These are phyloP conservation scores for Alloscopus bannaensis DNA, from an alignment of 2,888 invertebrate genomes.

Conservation along the genomic window DNA sequence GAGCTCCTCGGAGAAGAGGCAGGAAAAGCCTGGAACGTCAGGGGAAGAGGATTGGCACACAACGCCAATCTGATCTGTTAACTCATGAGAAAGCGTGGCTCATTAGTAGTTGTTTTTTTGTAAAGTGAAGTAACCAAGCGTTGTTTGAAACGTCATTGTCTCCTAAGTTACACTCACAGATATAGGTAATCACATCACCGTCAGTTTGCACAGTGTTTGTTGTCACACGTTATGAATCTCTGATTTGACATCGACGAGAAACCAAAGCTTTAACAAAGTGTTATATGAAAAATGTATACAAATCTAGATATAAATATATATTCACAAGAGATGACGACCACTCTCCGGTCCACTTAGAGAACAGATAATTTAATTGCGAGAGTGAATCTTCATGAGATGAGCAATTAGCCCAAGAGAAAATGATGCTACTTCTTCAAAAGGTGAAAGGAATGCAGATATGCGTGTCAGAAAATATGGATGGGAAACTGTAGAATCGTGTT, in stretches of 20 bases:
- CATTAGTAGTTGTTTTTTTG: slow-evolving; percentile 31
- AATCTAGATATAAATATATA: not conserved
- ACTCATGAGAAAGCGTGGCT: slow-evolving; percentile 23
- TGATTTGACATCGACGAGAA: slow-evolving; percentile 6
- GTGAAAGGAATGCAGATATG: no score
- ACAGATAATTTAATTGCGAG: slow-evolving; percentile 13
- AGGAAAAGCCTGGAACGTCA: slow-evolving; percentile 68
- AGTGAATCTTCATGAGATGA: no score
- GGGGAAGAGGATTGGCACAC: slow-evolving; percentile 72
- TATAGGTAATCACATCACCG: not conserved
- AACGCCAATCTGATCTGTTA: slow-evolving; percentile 70
- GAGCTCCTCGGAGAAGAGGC: slow-evolving; percentile 19
- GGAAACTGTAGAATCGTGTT: no score
- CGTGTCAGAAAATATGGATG: no score
- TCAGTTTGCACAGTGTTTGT: not conserved
- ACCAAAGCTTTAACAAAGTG: slow-evolving; percentile 32
- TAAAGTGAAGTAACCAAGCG: not conserved
- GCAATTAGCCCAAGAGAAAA: no score
- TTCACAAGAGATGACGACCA: slow-evolving; percentile 15
- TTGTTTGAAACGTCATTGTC: slow-evolving; percentile 12
- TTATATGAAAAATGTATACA: slow-evolving; percentile 10
- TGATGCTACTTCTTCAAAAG: no score
- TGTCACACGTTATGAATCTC: not conserved
- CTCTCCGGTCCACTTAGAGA: slow-evolving; percentile 33
- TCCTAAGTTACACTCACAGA: not conserved